A percentile compares a stretch with the other conserved stretches of the same genome.
phyloP scores from a whole-genome alignment of 1,140 invertebrate species.

The Solenopsis invicta region DNA sequence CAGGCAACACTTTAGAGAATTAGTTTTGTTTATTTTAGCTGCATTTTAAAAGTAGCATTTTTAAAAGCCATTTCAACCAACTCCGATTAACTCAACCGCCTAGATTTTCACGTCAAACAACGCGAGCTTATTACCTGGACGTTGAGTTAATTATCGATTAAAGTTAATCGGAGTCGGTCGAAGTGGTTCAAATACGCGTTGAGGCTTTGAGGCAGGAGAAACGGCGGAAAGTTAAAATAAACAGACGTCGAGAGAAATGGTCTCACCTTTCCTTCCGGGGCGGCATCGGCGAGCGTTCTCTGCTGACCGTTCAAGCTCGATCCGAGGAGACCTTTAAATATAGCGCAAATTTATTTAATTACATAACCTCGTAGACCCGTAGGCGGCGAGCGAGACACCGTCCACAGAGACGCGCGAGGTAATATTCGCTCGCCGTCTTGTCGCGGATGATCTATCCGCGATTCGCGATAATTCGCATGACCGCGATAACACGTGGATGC shows the following conservation, averaged over 20 bases:
- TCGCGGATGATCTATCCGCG: neutral
- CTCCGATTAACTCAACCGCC: too few species aligned
- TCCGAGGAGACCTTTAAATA: conserved; percentile 83
- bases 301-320: conserved; percentile 74
- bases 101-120: too few species aligned
- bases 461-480: neutral
- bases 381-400: neutral
- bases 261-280: conserved; percentile 84
- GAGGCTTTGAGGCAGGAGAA: neutral
- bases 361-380: conserved; percentile 81
- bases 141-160: too few species aligned
- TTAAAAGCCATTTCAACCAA: too few species aligned
- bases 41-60: neutral
- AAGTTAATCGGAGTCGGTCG: too few species aligned
- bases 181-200: neutral
- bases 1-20: neutral
- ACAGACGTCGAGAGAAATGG: neutral
- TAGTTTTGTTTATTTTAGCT: neutral
- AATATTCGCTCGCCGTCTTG: neutral
- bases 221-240: neutral
- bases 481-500: conserved; percentile 45
- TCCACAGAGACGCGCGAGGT: conserved; percentile 21
- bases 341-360: conserved; percentile 78
- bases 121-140: too few species aligned
- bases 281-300: conserved; percentile 82